These are phyloP conservation scores for Acanthochromis polyacanthus DNA, from an alignment of 2,113 vertebrate species.

Conservation along the genomic window DNA sequence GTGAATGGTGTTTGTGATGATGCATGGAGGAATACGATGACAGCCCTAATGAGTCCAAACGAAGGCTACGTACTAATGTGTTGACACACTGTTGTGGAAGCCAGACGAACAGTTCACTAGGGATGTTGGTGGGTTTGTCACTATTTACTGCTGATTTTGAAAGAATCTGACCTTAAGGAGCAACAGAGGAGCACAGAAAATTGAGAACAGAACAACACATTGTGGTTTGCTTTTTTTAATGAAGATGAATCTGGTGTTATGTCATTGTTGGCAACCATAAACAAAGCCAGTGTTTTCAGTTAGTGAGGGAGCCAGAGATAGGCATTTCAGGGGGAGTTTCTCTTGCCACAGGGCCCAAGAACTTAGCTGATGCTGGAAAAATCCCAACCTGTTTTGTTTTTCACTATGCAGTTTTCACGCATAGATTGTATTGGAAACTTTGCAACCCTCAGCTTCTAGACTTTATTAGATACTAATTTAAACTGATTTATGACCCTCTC, in stretches of 20 bases:
- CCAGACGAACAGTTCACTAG: slow-evolving; percentile 28
- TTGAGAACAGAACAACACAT: slow-evolving; percentile 56
- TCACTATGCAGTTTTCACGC: slow-evolving; percentile 15
- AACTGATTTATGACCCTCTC: slow-evolving; percentile 57
- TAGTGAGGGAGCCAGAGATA: slow-evolving; percentile 52
- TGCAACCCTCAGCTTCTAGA: slow-evolving; percentile 21
- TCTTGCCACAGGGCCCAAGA: slow-evolving; percentile 50
- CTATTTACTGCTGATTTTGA: slow-evolving; percentile 13
- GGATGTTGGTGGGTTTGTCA: slow-evolving; percentile 9
- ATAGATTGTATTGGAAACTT: slow-evolving; percentile 39
- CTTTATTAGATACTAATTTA: slow-evolving; percentile 41
- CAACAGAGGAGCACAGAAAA: slow-evolving; percentile 39
- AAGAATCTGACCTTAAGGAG: slow-evolving; percentile 32
- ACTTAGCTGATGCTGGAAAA: slow-evolving; percentile 42
- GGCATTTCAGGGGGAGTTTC: slow-evolving; percentile 65
- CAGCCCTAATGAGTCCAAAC: slow-evolving; percentile 7
- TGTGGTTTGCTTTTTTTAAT: slow-evolving; percentile 56
- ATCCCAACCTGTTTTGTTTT: slow-evolving; percentile 42
- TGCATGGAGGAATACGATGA: neutral
- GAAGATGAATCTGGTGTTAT: slow-evolving; percentile 62
- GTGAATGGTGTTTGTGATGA: too few species aligned
- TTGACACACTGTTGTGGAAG: neutral
- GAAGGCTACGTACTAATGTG: slow-evolving; percentile 37
- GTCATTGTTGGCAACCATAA: slow-evolving; percentile 64
- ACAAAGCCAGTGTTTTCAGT: slow-evolving; percentile 70